Percentiles rank a stretch among this genome's conserved stretches.
These are phyloP conservation scores for Cossypha heuglini DNA, from an alignment of 2,797 vertebrate species.

Conservation along the genomic window DNA sequence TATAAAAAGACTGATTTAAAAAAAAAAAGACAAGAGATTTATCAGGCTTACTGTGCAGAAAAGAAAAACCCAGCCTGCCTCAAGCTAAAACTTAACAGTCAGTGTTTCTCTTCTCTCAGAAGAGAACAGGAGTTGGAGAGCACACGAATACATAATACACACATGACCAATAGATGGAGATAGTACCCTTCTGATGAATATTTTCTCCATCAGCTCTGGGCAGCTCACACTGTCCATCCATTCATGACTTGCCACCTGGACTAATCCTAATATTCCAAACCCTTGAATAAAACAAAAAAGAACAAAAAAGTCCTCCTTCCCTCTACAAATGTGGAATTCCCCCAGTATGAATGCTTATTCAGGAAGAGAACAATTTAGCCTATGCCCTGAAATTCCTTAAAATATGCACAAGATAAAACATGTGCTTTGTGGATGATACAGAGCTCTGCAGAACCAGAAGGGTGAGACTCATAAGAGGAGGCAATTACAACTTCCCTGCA, in stretches of 20 bases:
- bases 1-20: background rate
- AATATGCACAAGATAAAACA: background rate
- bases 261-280: slow-evolving; percentile 47
- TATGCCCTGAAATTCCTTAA: background rate
- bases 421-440: background rate
- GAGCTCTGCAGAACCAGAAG: background rate
- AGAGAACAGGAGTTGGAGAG: background rate
- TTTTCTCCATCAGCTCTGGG: slow-evolving; percentile 39
- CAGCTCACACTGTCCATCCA: slow-evolving; percentile 22
- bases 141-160: background rate
- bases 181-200: slow-evolving; percentile 35
- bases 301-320: background rate
- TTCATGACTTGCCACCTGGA: slow-evolving; percentile 23
- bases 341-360: background rate
- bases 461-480: background rate
- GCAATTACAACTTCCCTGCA: background rate
- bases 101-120: background rate
- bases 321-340: background rate
- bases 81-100: background rate
- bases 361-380: background rate
- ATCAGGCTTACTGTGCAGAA: background rate
- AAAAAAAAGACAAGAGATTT: background rate
- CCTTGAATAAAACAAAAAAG: slow-evolving; percentile 8
- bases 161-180: slow-evolving; percentile 54
- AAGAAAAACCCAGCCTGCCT: background rate